Conservation (phyloP, 2,113 vertebrate genomes). For the Trogon melanurus region DNA sequence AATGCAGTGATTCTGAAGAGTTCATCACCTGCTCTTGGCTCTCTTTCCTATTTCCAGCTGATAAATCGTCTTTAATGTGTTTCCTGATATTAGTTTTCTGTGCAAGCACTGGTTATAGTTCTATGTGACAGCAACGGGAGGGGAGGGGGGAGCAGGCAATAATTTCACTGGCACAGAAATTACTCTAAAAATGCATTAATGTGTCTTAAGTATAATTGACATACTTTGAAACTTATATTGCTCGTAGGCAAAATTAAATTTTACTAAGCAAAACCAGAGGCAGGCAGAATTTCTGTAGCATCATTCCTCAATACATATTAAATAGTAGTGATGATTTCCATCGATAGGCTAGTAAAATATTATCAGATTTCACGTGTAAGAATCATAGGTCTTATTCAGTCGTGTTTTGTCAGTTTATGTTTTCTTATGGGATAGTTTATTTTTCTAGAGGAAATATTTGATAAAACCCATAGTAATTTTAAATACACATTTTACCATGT, state of each 20-base stretch:
- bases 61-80: conserved; percentile 69
- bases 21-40: conserved; percentile 68
- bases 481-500: conserved; percentile 54
- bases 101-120: conserved; percentile 33
- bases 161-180: conserved; percentile 61
- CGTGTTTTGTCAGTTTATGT: conserved; percentile 51
- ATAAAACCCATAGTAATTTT: conserved; percentile 57
- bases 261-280: not conserved
- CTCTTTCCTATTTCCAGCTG: conserved; percentile 66
- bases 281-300: not conserved
- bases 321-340: not conserved
- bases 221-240: conserved; percentile 50
- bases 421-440: conserved; percentile 51
- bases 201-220: conserved; percentile 43
- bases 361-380: not conserved
- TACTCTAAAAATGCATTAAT: conserved; percentile 60
- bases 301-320: not conserved
- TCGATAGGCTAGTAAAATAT: not conserved
- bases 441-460: conserved; percentile 64
- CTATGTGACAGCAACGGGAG: conserved; percentile 5
- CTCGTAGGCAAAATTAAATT: conserved; percentile 22
- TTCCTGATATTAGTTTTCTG: conserved; percentile 55
- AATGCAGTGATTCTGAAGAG: conserved; percentile 66
- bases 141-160: conserved; percentile 1
- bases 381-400: not conserved